These are phyloP conservation scores for Chrysocyon brachyurus DNA, from an alignment of 2,797 vertebrate species.

Conservation along the genomic window DNA sequence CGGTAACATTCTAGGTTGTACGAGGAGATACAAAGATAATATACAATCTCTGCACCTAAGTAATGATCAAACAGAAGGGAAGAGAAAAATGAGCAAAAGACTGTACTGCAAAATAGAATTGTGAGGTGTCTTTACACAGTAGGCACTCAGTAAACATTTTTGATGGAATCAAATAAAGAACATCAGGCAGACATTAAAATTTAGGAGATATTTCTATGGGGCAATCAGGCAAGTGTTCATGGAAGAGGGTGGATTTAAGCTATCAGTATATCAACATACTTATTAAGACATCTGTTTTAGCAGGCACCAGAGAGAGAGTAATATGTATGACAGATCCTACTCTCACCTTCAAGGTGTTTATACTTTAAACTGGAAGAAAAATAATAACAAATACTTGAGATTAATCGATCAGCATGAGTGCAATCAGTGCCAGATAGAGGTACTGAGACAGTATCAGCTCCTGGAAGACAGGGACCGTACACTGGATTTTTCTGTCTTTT, in stretches of 20 bases:
- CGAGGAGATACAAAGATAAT: not conserved
- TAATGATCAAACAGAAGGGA: not conserved
- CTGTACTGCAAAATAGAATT: not conserved
- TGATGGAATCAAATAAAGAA: conserved; percentile 21
- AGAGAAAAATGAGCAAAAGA: not conserved
- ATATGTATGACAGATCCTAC: not conserved
- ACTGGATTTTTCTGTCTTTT: not conserved
- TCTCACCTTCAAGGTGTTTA: not conserved
- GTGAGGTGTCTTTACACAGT: not conserved
- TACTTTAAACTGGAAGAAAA: not conserved
- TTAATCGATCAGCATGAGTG: not conserved
- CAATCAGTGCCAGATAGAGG: not conserved
- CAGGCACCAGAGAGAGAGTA: not conserved
- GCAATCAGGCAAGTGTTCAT: not conserved
- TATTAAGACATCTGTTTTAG: conserved; percentile 41
- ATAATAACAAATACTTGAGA: not conserved
- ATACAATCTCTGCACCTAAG: not conserved
- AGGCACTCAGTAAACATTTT: not conserved
- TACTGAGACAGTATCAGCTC: not conserved
- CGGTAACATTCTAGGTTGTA: not conserved
- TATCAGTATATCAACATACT: not conserved
- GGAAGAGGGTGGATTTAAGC: conserved; percentile 9
- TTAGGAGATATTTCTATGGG: not conserved
- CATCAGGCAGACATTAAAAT: not conserved
- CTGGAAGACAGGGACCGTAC: not conserved